Evolutionary conservation across 1,140 invertebrate species (phyloP), one percentile per base, ranked within the genome.

Genomic region (Lycorma delicatula): DNA sequence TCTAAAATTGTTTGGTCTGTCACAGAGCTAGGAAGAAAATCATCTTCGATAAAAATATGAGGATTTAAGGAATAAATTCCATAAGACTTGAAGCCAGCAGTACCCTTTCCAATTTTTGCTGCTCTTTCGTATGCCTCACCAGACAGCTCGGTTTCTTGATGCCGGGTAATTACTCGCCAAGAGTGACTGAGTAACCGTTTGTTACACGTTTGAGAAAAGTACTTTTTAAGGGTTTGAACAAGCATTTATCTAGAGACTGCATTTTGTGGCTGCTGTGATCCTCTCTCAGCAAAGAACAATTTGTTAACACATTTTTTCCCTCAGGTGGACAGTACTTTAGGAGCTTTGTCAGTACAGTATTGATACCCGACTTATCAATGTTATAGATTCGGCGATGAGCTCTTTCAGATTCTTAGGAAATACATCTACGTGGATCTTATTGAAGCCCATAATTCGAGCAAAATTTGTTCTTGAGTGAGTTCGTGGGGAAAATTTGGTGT

Each of bases 61-160:
- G 60, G 60, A 63, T 72, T 70, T 9, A 69, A 34, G 25, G 72
- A 70, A 60, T 65, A 72, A 58, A 75, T 66, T 29, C 69, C 71
- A 52, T 65, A 66, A 44, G 38, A 61, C 62, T 61, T 59, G 61
- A 74, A 74, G 18, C 68, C 69, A 63, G 67, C 65, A 27, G 69
- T 56, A 26, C 63, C 67, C 64, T 68, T 73, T 63, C 67, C 61
- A 36, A 70, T 67, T 52, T 64, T 66, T 44, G 69, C 66, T 55
- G 63, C 63, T 64, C 63, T 67, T 23, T 65, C 52, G 65, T 67
- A 75, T 47, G 71, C 71, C 61, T 61, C 55, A 7, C 54, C 54
- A 56, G 71, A 62, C n/a, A 71, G 38, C 58, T 52, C 41, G 23
- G 59, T 60, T n/a, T 69, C 54, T 28, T 68, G 64, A 53, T 52